These are phyloP conservation scores for Macrobrachium rosenbergii DNA, from an alignment of 1,140 invertebrate species.

Conservation along the genomic window DNA sequence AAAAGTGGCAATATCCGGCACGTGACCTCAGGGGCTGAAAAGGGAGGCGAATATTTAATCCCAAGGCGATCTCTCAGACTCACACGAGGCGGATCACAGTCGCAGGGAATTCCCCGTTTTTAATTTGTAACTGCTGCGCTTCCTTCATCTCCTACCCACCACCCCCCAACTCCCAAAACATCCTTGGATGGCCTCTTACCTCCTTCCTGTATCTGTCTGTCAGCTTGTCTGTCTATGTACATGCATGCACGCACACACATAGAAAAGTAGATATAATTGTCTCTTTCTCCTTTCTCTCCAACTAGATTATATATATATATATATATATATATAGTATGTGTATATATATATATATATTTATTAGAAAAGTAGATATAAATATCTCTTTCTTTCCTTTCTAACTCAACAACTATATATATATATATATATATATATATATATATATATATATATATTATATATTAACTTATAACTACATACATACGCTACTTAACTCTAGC, in stretches of 20 bases:
- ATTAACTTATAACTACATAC: background rate
- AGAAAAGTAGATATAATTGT: no score
- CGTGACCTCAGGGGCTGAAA: no score
- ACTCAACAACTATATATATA: no score
- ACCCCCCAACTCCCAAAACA: no score
- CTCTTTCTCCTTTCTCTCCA: constrained; percentile 1
- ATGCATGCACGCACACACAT: constrained; percentile 7
- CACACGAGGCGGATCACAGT: background rate
- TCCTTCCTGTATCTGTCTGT: background rate
- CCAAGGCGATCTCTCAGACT: background rate
- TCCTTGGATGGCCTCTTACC: no score
- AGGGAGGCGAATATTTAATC: background rate
- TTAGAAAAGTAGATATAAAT: no score
- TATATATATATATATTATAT: constrained; percentile 29
- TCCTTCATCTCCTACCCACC: no score
- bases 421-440: constrained; percentile 22
- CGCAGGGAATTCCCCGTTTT: no score
- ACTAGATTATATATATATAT: constrained; percentile 17
- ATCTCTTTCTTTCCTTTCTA: constrained; percentile 15
- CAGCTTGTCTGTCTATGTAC: constrained; percentile 28
- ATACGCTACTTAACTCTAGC: background rate
- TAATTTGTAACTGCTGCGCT: background rate
- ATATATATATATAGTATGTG: constrained; percentile 31
- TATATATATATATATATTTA: constrained; percentile 18
- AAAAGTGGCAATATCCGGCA: background rate